phyloP scores from a whole-genome alignment of 2,888 invertebrate genomes.

The Piscicola geometra region DNA sequence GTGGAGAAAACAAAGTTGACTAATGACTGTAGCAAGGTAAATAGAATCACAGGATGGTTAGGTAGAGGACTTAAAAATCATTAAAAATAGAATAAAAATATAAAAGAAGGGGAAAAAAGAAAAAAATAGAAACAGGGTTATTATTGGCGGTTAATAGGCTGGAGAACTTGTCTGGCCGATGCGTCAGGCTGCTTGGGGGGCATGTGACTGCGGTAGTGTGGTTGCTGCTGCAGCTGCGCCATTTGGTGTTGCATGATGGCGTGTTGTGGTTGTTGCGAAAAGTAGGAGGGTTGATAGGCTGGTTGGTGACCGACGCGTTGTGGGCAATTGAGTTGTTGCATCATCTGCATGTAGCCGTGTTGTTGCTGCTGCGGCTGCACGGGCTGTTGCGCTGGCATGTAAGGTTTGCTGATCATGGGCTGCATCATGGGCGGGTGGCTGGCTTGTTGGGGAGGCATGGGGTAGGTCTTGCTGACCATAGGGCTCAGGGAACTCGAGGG shows the following conservation, averaged over 20 bases:
- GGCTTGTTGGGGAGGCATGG: neutral
- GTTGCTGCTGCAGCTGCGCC: neutral
- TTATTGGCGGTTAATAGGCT: conserved; percentile 4
- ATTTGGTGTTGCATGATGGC: conserved; percentile 3
- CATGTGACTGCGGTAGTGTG: neutral
- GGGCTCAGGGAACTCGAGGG: neutral
- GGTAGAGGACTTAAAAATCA: no score
- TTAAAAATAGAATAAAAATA: no score
- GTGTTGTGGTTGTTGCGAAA: neutral
- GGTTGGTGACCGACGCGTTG: neutral
- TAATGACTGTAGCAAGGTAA: no score
- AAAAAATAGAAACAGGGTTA: no score
- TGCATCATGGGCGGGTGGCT: conserved; percentile 2
- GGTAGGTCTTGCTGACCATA: neutral
- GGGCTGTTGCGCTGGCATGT: conserved; percentile 3
- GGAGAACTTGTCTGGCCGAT: conserved; percentile 2
- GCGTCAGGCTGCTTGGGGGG: neutral
- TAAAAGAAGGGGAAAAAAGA: no score
- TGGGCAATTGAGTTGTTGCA: conserved; percentile 7
- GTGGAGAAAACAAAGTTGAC: no score
- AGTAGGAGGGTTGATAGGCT: neutral
- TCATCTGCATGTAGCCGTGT: conserved; percentile 11
- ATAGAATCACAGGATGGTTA: no score
- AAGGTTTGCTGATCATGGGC: conserved; percentile 13
- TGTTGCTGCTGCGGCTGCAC: neutral